Evolutionary conservation across 2,797 vertebrate species (phyloP), one percentile per base, ranked within the genome.

Genomic region (Psittacula derbiana): DNA sequence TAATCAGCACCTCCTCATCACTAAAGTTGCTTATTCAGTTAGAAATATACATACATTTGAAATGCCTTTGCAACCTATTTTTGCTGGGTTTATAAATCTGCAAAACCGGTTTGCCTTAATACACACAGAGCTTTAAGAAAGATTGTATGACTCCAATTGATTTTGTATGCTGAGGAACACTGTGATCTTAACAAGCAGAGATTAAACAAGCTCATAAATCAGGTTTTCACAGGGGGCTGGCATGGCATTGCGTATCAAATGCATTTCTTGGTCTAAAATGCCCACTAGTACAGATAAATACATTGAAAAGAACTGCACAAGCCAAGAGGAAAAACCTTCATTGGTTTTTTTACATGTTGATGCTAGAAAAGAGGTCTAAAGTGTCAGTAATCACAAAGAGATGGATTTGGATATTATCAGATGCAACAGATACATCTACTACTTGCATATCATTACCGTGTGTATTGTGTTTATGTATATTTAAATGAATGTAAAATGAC

Each of bases 101-200:
- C 40, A 60, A 80, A 87, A 44, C 3, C 1, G 0, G 12, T 70
- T 70, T 64, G 25, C 64, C 12, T 73, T 55, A 70, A 16, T 50
- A 38, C n/a, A 6, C 28, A 30, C 4, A 41, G 12, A 52, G 23
- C n/a, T 79, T 74, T 75, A 53, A 50, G 64, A 49, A 55, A 74
- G 21, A 3, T 31, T 25, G 1, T 36, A 41, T 2, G 25, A 31
- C 8, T 58, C 16, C 13, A n/a, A 1, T 12, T 38, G 25, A 21
- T 69, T 72, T 64, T 65, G 19, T 65, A 6, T 70, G 28, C 46
- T 58, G 15, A 58, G 25, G 33, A 46, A 67, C 31, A 6, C 2
- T 24, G 27, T 53, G 57, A 61, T 80, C 69, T 41, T 61, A 79
- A 49, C 2, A 4, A 27, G 17, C 23, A 17, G 33, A 87, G 33